phyloP scores from a whole-genome alignment of 2,888 invertebrate genomes.

The Leptopilina myrica region DNA sequence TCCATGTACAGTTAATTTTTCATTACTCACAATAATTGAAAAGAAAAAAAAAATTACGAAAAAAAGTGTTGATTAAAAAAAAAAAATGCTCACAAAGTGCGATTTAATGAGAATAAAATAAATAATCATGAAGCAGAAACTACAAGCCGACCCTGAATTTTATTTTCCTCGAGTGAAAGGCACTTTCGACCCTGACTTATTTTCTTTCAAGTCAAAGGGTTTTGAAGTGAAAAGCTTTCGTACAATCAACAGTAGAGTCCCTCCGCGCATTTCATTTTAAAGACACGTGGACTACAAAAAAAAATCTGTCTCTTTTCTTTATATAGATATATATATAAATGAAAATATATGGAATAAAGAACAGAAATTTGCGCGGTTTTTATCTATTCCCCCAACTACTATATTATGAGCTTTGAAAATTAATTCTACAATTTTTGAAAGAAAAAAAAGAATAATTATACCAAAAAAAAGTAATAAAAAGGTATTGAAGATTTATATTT shows the following conservation, averaged over 20 bases:
- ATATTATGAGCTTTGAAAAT: constrained; percentile 45
- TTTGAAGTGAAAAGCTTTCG: constrained; percentile 63
- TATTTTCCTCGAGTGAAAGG: constrained; percentile 7
- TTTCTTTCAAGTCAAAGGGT: constrained; percentile 35
- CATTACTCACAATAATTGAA: too few relatives aligned
- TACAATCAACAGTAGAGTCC: constrained; percentile 73
- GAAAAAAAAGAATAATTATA: not conserved
- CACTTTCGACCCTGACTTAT: constrained; percentile 20
- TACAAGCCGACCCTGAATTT: constrained; percentile 37
- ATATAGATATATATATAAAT: too few relatives aligned
- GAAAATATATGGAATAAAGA: not conserved
- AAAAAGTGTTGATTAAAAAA: not conserved
- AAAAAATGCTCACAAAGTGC: constrained; percentile 34
- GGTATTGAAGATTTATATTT: not conserved
- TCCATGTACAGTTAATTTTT: too few relatives aligned
- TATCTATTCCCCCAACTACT: not conserved
- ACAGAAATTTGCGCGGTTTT: constrained; percentile 47
- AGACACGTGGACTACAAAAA: constrained; percentile 40
- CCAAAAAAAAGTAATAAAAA: not conserved
- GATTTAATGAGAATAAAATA: constrained; percentile 27
- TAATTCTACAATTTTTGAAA: not conserved
- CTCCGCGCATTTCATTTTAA: constrained; percentile 56
- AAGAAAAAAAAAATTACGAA: not conserved
- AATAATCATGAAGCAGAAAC: not conserved
- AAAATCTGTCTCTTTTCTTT: constrained; percentile 12